Evolutionary conservation across 2,113 vertebrate genomes (phyloP).

Genomic region (Oreocharis arfaki): DNA sequence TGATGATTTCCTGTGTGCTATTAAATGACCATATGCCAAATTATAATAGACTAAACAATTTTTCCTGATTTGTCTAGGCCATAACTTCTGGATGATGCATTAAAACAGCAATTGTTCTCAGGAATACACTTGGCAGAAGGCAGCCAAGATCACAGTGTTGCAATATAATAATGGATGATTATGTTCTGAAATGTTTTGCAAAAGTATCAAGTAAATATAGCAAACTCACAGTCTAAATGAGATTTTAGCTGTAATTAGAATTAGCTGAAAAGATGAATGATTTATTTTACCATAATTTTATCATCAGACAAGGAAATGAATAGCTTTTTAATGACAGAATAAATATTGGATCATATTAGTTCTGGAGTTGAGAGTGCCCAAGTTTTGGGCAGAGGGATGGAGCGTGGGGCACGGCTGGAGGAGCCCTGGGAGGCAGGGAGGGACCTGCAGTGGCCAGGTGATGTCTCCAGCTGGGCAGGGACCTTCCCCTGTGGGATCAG

Average conservation of each 20-base stretch:
- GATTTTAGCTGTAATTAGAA: conserved; percentile 47
- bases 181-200: conserved; percentile 44
- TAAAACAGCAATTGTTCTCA: conserved; percentile 32
- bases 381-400: not conserved
- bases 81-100: conserved; percentile 7
- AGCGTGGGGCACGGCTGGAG: not conserved
- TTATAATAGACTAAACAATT: conserved; percentile 54
- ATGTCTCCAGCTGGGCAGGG: not conserved
- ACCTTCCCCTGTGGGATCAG: rapidly evolving
- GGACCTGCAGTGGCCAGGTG: not conserved
- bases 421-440: not conserved
- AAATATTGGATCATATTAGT: conserved; percentile 49
- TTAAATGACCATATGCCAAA: conserved; percentile 43
- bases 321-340: not conserved
- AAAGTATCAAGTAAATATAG: conserved; percentile 49
- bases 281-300: conserved; percentile 43
- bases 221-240: conserved; percentile 12
- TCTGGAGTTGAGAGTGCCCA: not conserved
- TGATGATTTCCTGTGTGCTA: conserved; percentile 21
- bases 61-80: conserved; percentile 11
- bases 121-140: conserved; percentile 6
- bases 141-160: not conserved
- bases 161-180: conserved; percentile 44
- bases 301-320: conserved; percentile 38
- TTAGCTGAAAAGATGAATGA: conserved; percentile 55